Conservation (phyloP, 2,888 invertebrate genomes). For the Gasteruption jaculator region DNA sequence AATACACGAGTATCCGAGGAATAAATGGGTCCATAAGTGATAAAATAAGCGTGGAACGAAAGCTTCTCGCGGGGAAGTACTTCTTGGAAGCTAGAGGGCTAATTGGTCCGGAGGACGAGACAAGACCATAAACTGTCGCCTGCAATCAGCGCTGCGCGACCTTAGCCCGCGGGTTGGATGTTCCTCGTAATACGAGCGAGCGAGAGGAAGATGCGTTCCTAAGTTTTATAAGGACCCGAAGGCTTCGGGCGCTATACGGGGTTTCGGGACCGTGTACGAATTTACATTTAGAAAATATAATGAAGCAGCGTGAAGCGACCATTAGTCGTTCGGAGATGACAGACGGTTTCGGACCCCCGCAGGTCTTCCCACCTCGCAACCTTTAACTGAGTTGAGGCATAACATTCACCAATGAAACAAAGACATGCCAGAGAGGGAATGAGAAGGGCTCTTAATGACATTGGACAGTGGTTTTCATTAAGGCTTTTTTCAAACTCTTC, state of each 20-base stretch:
- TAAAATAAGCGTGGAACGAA: too few relatives aligned
- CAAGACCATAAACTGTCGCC: slow-evolving; percentile 51
- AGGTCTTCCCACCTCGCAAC: slow-evolving; percentile 37
- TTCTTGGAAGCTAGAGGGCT: slow-evolving; percentile 48
- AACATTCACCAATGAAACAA: slow-evolving; percentile 40
- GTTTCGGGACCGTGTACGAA: slow-evolving; percentile 43
- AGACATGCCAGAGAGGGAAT: slow-evolving; percentile 26
- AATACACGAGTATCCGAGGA: too few relatives aligned
- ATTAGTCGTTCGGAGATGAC: slow-evolving; percentile 52
- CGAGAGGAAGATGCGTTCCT: slow-evolving; percentile 24
- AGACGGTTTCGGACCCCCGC: slow-evolving; percentile 51
- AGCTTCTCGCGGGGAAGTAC: too few relatives aligned
- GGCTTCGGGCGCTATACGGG: slow-evolving; percentile 30
- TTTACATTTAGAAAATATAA: slow-evolving; percentile 53
- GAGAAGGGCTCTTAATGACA: slow-evolving; percentile 33
- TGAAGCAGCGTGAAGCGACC: slow-evolving; percentile 51
- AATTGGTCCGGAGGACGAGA: slow-evolving; percentile 44
- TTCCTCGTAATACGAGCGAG: slow-evolving; percentile 12
- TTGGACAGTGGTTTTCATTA: slow-evolving; percentile 36
- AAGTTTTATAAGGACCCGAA: slow-evolving; percentile 43
- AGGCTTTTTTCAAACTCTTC: slow-evolving; percentile 6
- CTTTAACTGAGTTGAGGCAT: slow-evolving; percentile 19
- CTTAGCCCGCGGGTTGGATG: slow-evolving; percentile 33
- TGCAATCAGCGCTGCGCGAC: slow-evolving; percentile 44
- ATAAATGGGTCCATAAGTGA: too few relatives aligned